Percentiles rank a stretch among this genome's conserved stretches.
Evolutionary conservation across 2,797 vertebrate genomes (phyloP).

Genomic region (Danio tinwini): DNA sequence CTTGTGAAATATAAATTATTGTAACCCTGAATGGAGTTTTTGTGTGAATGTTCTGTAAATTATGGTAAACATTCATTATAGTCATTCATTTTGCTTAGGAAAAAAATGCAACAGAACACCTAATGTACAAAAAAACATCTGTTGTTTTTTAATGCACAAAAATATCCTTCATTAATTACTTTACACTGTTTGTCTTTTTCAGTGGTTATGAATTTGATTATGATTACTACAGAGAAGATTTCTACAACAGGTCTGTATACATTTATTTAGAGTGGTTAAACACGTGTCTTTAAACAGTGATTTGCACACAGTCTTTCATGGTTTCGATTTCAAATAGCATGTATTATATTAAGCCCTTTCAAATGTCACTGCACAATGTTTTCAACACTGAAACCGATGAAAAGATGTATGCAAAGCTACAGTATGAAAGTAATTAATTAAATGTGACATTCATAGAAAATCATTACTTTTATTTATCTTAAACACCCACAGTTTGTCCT

Average conservation of each 20-base stretch:
- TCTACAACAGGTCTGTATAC: conserved; percentile 94
- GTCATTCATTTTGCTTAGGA: no score
- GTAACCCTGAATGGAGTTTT: no score
- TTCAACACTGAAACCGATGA: not conserved
- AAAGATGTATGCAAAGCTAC: not conserved
- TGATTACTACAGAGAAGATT: conserved; percentile 99
- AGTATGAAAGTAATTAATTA: conserved; percentile 21
- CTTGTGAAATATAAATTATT: no score
- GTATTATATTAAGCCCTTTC: conserved; percentile 15
- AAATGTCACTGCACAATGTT: not conserved
- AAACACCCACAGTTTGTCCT: conserved; percentile 33
- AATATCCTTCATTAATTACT: not conserved
- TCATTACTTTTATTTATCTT: conserved; percentile 14
- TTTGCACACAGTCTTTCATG: not conserved
- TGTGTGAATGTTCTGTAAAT: no score
- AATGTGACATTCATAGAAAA: conserved; percentile 25
- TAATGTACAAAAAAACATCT: no score
- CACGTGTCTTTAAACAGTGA: not conserved
- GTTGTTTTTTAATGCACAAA: no score
- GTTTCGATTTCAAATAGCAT: conserved; percentile 5
- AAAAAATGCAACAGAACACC: no score
- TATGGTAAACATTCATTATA: no score
- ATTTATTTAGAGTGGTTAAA: conserved; percentile 5
- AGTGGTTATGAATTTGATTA: conserved; percentile 98
- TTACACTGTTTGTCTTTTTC: conserved; percentile 37